Conservation (phyloP, 2,113 vertebrate species). For the Alces alces region DNA sequence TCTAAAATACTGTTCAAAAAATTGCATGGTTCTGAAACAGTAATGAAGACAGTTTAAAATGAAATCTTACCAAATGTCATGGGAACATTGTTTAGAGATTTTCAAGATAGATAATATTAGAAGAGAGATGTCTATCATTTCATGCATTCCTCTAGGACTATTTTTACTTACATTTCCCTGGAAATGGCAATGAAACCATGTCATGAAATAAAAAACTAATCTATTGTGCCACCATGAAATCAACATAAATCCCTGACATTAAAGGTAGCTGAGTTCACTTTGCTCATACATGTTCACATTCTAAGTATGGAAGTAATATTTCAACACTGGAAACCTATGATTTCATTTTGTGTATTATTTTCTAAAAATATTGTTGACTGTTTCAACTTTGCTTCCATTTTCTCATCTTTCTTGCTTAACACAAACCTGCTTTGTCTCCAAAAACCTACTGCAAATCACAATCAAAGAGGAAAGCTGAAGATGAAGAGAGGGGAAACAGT, state of each 20-base stretch:
- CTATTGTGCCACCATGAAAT: neutral
- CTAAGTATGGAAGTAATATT: neutral
- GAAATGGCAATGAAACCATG: neutral
- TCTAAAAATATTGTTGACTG: neutral
- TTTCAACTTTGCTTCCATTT: neutral
- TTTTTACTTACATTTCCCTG: slow-evolving; percentile 45
- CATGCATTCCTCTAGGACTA: slow-evolving; percentile 29
- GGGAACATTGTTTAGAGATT: slow-evolving; percentile 36
- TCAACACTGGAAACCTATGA: neutral
- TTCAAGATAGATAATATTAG: slow-evolving; percentile 35
- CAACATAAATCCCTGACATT: slow-evolving; percentile 13
- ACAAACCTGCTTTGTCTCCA: neutral
- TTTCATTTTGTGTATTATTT: neutral
- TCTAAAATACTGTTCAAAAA: neutral
- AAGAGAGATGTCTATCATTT: slow-evolving; percentile 37
- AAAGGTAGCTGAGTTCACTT: neutral
- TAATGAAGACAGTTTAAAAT: neutral
- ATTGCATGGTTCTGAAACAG: neutral
- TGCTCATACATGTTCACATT: neutral
- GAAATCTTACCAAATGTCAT: slow-evolving; percentile 42
- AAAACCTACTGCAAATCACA: neutral
- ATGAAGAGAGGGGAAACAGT: neutral
- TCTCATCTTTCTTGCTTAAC: neutral
- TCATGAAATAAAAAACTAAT: slow-evolving; percentile 39
- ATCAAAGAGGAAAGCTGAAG: neutral